Conservation (phyloP, 2,797 vertebrate genomes). For the Rhinatrema bivittatum region DNA sequence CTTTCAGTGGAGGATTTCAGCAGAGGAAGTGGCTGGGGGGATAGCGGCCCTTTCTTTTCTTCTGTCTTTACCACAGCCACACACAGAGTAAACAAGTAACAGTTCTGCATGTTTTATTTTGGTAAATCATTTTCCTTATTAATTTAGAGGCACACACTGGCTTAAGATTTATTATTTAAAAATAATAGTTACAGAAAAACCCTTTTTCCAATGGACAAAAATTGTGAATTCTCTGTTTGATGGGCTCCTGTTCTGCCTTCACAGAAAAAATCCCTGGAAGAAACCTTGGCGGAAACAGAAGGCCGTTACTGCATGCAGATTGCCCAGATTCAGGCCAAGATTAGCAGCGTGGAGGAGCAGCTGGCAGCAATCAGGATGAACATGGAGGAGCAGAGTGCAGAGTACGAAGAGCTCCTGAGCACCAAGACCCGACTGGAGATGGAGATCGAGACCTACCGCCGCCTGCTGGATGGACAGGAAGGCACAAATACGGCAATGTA, state of each 20-base stretch:
- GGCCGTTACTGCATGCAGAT: constrained; percentile 30
- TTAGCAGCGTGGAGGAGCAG: constrained; percentile 1
- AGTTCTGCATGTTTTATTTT: too few species aligned
- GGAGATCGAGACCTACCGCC: constrained; percentile 36
- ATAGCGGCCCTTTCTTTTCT: too few species aligned
- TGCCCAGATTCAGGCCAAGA: constrained; percentile 32
- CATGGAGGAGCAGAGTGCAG: constrained; percentile 34
- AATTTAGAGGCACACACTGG: too few species aligned
- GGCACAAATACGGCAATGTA: neutral
- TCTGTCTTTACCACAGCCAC: too few species aligned
- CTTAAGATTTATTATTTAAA: too few species aligned
- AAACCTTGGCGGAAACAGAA: constrained; percentile 28
- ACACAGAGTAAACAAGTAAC: too few species aligned
- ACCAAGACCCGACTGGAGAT: constrained; percentile 33
- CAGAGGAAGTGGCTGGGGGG: too few species aligned
- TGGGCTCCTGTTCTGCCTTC: neutral
- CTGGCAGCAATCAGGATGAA: constrained; percentile 26
- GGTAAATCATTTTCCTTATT: too few species aligned
- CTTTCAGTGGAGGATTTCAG: too few species aligned
- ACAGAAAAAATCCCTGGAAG: constrained; percentile 39
- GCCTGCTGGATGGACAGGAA: constrained; percentile 22
- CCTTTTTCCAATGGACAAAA: too few species aligned
- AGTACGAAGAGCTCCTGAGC: constrained; percentile 24
- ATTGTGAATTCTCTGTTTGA: too few species aligned
- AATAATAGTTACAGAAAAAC: too few species aligned